A percentile compares a stretch with the other conserved stretches of the same genome.
Evolutionary conservation across 2,888 invertebrate genomes (phyloP).

Genomic region (Plebejus argus): DNA sequence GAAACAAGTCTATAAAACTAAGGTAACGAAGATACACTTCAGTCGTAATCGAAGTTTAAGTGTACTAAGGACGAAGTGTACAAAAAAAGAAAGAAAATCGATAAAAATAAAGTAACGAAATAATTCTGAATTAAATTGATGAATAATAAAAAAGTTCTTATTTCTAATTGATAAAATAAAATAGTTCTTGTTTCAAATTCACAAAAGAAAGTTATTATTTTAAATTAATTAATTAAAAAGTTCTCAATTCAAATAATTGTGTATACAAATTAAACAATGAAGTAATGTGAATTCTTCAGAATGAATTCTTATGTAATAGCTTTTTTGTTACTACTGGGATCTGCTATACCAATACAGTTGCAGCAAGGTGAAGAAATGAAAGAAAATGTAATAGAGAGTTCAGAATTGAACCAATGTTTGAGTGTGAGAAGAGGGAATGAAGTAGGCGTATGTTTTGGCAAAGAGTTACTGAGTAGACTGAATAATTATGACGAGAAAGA

Average conservation of each 20-base stretch:
- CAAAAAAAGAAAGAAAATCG: conserved; percentile 38
- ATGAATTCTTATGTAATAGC: conserved; percentile 33
- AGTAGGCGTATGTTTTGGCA: conserved; percentile 84
- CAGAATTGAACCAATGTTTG: conserved; percentile 68
- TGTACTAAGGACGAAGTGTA: background rate
- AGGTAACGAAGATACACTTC: conserved; percentile 36
- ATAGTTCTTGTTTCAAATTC: background rate
- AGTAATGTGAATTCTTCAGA: conserved; percentile 24
- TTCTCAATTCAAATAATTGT: background rate
- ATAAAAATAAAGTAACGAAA: too few relatives aligned
- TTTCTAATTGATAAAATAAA: background rate
- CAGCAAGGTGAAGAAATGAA: conserved; percentile 67
- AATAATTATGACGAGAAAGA: conserved; percentile 84
- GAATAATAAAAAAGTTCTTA: conserved; percentile 28
- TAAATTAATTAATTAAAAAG: background rate
- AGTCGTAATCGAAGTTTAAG: conserved; percentile 5
- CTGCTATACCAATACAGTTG: conserved; percentile 60
- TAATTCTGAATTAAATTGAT: conserved; percentile 48
- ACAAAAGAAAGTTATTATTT: background rate
- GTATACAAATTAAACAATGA: background rate
- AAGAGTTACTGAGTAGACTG: conserved; percentile 84
- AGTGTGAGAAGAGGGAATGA: conserved; percentile 65
- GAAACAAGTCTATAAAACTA: conserved; percentile 77
- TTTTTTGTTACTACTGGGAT: conserved; percentile 43
- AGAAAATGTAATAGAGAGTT: conserved; percentile 59